Conservation (phyloP, 2,113 vertebrate genomes). For the Tapirus terrestris region DNA sequence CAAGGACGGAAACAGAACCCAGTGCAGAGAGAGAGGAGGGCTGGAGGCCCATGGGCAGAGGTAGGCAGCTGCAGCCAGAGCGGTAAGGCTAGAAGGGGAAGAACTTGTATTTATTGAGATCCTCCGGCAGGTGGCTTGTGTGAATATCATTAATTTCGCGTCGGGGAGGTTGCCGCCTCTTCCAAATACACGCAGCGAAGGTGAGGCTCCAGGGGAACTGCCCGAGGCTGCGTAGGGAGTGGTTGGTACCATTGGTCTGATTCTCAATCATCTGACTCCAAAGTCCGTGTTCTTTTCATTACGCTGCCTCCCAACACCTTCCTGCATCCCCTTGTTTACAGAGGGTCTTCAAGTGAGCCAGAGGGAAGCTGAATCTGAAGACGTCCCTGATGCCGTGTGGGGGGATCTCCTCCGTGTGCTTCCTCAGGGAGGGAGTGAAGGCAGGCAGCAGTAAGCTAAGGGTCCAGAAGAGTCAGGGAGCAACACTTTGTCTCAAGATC, state of each 20-base stretch:
- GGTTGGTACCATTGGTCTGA: fast-evolving
- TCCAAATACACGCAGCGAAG: fast-evolving
- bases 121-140: background rate
- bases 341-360: fast-evolving
- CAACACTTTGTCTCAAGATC: background rate
- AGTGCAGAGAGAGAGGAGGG: fast-evolving
- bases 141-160: fast-evolving
- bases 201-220: fast-evolving
- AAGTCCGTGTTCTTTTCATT: background rate
- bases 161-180: too few species aligned
- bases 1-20: background rate
- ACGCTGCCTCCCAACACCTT: background rate
- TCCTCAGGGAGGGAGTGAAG: background rate
- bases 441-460: background rate
- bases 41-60: background rate
- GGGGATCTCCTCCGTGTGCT: background rate
- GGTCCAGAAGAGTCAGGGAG: background rate
- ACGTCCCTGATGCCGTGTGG: fast-evolving
- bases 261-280: fast-evolving
- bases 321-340: background rate
- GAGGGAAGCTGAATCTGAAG: background rate
- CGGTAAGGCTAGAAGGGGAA: fast-evolving
- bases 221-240: too few species aligned
- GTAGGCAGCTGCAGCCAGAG: fast-evolving
- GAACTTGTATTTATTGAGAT: background rate